These are phyloP conservation scores for Beroe ovata DNA, from an alignment of 37 sponge, comb jelly and placozoan genomes.

Conservation along the genomic window DNA sequence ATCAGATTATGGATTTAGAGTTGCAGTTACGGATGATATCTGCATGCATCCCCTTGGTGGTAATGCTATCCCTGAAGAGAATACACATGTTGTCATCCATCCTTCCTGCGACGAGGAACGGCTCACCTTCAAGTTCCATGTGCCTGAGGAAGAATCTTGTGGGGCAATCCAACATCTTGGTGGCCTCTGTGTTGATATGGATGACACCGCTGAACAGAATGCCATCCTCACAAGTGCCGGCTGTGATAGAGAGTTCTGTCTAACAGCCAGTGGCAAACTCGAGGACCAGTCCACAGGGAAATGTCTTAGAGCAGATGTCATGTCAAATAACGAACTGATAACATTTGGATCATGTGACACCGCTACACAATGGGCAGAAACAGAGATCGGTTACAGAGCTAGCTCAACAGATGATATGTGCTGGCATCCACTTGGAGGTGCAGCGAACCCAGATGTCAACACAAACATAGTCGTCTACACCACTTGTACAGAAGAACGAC, in stretches of 20 bases:
- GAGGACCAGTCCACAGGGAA: not conserved
- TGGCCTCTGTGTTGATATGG: too few relatives aligned
- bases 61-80: too few relatives aligned
- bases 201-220: not conserved
- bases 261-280: conserved; percentile 3
- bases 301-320: not conserved
- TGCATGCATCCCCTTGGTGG: too few relatives aligned
- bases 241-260: not conserved
- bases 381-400: not conserved
- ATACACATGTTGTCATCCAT: too few relatives aligned
- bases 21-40: too few relatives aligned
- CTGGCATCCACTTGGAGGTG: not conserved
- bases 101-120: too few relatives aligned
- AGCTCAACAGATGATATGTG: not conserved
- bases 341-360: not conserved
- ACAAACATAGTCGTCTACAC: not conserved
- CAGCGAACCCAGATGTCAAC: not conserved
- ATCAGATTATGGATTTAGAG: too few relatives aligned
- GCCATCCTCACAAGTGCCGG: conserved; percentile 8
- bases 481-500: not conserved
- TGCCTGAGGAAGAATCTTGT: not conserved
- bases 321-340: not conserved
- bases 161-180: conserved; percentile 25
- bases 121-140: too few relatives aligned
- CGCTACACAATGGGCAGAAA: not conserved